phyloP scores from a whole-genome alignment of 2,888 invertebrate genomes.

The Heliconius hortense region DNA sequence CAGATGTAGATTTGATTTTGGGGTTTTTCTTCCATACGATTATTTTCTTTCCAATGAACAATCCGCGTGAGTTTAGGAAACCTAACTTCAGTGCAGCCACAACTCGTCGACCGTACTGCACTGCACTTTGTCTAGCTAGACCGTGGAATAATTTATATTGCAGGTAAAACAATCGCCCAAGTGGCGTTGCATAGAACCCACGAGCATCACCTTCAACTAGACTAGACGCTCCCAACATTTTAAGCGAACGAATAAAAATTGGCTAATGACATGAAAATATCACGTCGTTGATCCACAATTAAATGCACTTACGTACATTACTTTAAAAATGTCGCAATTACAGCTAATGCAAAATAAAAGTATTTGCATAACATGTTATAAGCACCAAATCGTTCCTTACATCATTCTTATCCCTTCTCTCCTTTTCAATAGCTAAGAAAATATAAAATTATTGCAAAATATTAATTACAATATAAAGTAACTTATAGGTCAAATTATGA shows the following conservation, averaged over 20 bases:
- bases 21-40: background rate
- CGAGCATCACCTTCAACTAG: too few species aligned
- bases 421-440: slow-evolving; percentile 4
- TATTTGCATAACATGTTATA: slow-evolving; percentile 8
- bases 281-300: slow-evolving; percentile 2
- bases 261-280: background rate
- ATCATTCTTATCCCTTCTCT: background rate
- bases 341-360: slow-evolving; percentile 3
- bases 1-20: background rate
- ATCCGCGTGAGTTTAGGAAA: too few species aligned
- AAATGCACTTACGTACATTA: background rate
- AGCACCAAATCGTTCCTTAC: slow-evolving; percentile 19
- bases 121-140: background rate
- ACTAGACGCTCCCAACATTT: background rate
- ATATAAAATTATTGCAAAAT: background rate
- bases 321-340: background rate
- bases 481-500: background rate
- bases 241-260: background rate
- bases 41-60: background rate
- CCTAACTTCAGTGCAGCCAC: background rate
- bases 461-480: background rate
- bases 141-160: background rate
- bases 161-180: background rate
- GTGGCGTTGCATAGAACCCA: background rate
- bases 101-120: background rate